Evolutionary conservation across 2,113 vertebrate species (phyloP), one percentile per base, ranked within the genome.

Genomic region (Irena cyanogastra): DNA sequence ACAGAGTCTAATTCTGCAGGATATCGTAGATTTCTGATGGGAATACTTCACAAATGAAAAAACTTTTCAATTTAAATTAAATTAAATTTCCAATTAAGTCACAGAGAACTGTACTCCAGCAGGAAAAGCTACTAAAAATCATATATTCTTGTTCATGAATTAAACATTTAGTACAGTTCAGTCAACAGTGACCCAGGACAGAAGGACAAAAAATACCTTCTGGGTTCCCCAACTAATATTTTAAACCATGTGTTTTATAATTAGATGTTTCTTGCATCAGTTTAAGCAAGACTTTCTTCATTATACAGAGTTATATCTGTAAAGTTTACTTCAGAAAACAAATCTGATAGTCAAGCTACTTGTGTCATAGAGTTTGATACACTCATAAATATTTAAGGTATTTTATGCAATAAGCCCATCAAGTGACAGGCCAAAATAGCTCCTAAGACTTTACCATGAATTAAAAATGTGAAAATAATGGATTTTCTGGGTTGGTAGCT

Each of bases 41-140:
- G 96, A 97, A 97, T 96, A 97, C 91, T 89, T 95, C 89, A 95
- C 81, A 97, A 97, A 97, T 95, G 91, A 97, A 97, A 97, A 90
- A 95, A 85, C 92, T 95, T 95, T 97, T 96, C 93, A 94, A 97
- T 96, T 97, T 95, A 97, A 96, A 97, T 97, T 97, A 97, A 97
- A 97, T 98, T 96, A 97, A 94, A 97, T 97, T 97, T 96, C 95
- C 94, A 97, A 97, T 98, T 97, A 98, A 97, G 86, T 95, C 94
- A 96, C 82, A 86, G 76, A 97, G 90, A 97, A 74, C 59, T 88
- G 65, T 87, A 95, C 88, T 97, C 95, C 95, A 97, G 78, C 44
- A 95, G 94, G 86, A 97, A 97, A 91, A 89, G 50, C 57, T 87
- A 65, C 93, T 83, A 94, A 96, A 96, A 96, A 93, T 89, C 93